Conservation (phyloP, 2,113 vertebrate genomes). For the Pomatorhinus ruficollis region DNA sequence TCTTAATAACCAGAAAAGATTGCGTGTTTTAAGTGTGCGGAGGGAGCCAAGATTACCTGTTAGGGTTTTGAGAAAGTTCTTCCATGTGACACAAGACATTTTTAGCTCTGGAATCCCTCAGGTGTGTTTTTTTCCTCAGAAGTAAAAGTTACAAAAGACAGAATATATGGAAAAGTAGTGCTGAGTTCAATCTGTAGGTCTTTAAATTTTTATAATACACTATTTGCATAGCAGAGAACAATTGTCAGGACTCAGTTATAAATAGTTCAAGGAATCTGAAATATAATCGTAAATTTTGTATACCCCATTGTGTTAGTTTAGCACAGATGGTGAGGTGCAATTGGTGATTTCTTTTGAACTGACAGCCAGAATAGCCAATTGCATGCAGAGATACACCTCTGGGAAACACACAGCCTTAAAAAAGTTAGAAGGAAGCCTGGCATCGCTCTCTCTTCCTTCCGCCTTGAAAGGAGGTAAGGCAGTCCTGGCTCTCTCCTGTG, state of each 20-base stretch:
- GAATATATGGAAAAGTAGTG: not conserved
- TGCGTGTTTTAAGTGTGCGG: accelerated
- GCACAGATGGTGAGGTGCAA: no score
- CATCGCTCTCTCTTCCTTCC: no score
- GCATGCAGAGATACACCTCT: no score
- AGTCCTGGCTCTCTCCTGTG: no score
- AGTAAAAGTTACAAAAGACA: not conserved
- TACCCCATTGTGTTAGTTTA: no score
- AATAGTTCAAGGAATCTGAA: not conserved
- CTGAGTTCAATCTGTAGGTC: not conserved
- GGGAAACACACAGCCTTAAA: no score
- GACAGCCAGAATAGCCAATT: no score
- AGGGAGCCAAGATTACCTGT: not conserved
- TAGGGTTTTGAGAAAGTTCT: not conserved
- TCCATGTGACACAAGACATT: not conserved
- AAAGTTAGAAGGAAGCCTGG: no score
- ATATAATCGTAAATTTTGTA: not conserved
- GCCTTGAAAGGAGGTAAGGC: no score
- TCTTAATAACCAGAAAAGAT: not conserved
- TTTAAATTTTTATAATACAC: not conserved
- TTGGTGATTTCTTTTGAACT: no score
- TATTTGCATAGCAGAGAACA: not conserved
- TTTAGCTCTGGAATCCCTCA: not conserved
- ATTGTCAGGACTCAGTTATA: not conserved
- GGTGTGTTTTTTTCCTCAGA: not conserved